Evolutionary conservation across 2,113 vertebrate species (phyloP).

Genomic region (Podarcis raffonei): DNA sequence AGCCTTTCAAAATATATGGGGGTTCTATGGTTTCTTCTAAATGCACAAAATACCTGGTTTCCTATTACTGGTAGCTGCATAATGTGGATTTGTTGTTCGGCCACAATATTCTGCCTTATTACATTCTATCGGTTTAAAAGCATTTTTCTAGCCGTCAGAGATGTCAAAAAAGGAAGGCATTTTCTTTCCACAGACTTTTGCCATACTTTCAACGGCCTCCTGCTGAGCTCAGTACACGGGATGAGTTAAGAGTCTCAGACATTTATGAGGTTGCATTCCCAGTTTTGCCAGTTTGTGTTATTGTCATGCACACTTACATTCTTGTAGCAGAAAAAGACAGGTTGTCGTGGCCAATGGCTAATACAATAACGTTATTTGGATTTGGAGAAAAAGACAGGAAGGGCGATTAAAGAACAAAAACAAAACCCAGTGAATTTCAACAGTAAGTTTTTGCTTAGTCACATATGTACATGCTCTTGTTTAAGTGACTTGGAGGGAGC

Average conservation of each 20-base stretch:
- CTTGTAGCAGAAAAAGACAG: background rate
- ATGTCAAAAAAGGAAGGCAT: background rate
- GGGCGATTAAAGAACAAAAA: background rate
- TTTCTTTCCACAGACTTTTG: background rate
- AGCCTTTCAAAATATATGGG: background rate
- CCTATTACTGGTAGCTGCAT: background rate
- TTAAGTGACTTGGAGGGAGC: background rate
- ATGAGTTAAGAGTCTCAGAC: background rate
- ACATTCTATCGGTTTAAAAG: background rate
- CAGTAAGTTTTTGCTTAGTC: constrained; percentile 1
- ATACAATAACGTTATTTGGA: no score
- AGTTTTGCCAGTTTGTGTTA: background rate
- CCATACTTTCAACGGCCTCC: background rate
- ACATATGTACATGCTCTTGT: background rate
- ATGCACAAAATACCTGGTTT: background rate
- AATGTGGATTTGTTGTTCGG: background rate
- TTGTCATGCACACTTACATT: background rate
- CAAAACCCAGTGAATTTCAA: background rate
- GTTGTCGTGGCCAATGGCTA: background rate
- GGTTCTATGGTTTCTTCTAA: background rate
- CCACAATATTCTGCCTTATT: background rate
- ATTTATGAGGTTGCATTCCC: constrained; percentile 2
- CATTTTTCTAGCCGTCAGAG: background rate
- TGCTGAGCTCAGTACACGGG: background rate
- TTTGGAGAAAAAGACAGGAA: no score